A percentile compares a stretch with the other conserved stretches of the same genome.
phyloP scores from a whole-genome alignment of 1,140 invertebrate genomes.

The Lordiphosa clarofinis region DNA sequence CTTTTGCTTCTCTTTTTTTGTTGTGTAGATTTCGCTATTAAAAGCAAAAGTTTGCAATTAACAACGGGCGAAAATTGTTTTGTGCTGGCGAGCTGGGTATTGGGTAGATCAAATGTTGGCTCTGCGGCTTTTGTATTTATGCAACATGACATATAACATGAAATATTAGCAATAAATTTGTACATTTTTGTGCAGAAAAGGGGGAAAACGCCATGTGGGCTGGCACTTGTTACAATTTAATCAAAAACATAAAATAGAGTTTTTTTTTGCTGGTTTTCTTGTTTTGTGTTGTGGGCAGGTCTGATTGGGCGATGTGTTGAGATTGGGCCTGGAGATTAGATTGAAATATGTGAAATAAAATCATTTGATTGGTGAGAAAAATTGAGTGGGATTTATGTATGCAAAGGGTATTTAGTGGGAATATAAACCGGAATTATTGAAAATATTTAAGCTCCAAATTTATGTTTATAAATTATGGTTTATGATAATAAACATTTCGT shows the following conservation, averaged over 20 bases:
- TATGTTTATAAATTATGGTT: too few relatives aligned
- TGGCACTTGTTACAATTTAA: slow-evolving; percentile 76
- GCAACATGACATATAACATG: slow-evolving; percentile 75
- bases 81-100: slow-evolving; percentile 13
- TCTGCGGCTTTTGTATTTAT: slow-evolving; percentile 71
- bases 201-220: slow-evolving; percentile 63
- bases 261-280: slow-evolving; percentile 4
- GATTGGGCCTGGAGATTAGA: slow-evolving; percentile 26
- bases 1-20: slow-evolving; percentile 12
- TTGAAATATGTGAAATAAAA: slow-evolving; percentile 28
- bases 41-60: slow-evolving; percentile 78
- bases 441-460: too few relatives aligned
- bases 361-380: slow-evolving; percentile 1
- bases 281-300: slow-evolving; percentile 19
- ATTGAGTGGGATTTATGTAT: slow-evolving; percentile 3
- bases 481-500: too few relatives aligned
- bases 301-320: slow-evolving; percentile 39
- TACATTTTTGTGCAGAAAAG: slow-evolving; percentile 44
- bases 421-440: background rate
- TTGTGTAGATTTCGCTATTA: slow-evolving; percentile 42
- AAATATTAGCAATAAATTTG: slow-evolving; percentile 77
- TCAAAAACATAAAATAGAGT: slow-evolving; percentile 48
- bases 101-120: slow-evolving; percentile 55
- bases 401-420: slow-evolving; percentile 6
- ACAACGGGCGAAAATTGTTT: slow-evolving; percentile 50